phyloP scores from a whole-genome alignment of 1,140 invertebrate genomes.

The Drosophila persimilis region DNA sequence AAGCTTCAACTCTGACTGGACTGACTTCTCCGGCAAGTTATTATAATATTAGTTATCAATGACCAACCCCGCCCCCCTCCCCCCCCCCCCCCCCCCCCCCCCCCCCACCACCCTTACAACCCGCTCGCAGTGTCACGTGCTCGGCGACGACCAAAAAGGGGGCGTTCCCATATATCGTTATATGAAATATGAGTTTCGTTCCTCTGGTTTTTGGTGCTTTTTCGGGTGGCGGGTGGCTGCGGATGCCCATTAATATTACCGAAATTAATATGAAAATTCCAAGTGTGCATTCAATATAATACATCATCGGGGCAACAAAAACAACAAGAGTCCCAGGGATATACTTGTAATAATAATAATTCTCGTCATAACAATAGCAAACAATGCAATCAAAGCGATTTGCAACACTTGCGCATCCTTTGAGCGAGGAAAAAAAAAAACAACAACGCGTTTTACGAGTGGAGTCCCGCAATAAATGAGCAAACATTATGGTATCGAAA shows the following conservation, averaged over 20 bases:
- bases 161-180: constrained; percentile 34
- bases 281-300: constrained; percentile 73
- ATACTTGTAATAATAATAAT: constrained; percentile 60
- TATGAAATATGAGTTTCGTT: constrained; percentile 65
- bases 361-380: constrained; percentile 66
- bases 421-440: constrained; percentile 29
- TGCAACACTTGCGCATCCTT: constrained; percentile 78
- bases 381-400: constrained; percentile 81
- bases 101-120: too few species aligned
- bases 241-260: constrained; percentile 69
- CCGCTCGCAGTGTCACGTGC: constrained; percentile 9
- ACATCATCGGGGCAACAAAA: constrained; percentile 65
- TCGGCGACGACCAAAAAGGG: constrained; percentile 12
- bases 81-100: too few species aligned
- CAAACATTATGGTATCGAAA: constrained; percentile 58
- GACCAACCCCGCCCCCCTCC: not conserved
- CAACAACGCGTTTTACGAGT: constrained; percentile 5
- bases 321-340: not conserved
- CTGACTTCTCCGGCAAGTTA: too few species aligned
- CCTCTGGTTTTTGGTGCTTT: constrained; percentile 11
- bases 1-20: too few species aligned
- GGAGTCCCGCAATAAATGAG: constrained; percentile 57
- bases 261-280: constrained; percentile 81
- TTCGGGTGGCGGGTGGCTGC: constrained; percentile 4
- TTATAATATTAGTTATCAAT: constrained; percentile 1